phyloP scores from a whole-genome alignment of 2,113 vertebrate species.

The Tragelaphus scriptus region DNA sequence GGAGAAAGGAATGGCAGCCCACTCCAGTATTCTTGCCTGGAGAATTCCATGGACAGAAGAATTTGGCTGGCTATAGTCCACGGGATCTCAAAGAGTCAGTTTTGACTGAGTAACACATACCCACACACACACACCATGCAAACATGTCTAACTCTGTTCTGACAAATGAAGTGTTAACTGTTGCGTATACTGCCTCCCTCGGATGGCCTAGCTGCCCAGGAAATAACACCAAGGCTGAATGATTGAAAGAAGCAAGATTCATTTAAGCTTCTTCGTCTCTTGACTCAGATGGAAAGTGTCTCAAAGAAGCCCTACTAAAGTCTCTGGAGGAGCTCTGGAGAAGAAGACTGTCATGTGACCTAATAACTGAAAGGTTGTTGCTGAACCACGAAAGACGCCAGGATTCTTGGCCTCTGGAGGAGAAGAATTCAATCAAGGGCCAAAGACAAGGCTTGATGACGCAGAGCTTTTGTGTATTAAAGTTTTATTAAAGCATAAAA shows the following conservation, averaged over 20 bases:
- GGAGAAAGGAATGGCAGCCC: background rate
- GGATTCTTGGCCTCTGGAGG: background rate
- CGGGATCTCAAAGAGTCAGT: background rate
- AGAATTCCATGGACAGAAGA: background rate
- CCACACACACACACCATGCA: background rate
- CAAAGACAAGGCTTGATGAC: background rate
- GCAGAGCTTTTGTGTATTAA: background rate
- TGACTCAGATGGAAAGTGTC: background rate
- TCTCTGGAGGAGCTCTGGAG: background rate
- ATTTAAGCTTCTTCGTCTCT: background rate
- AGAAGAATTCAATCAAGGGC: background rate
- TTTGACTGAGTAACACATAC: background rate
- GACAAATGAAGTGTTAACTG: background rate
- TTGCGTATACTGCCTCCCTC: background rate
- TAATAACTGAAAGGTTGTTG: background rate
- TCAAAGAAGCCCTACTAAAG: background rate
- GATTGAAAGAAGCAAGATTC: background rate
- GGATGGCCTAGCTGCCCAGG: background rate
- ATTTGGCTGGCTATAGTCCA: background rate
- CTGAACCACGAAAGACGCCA: background rate
- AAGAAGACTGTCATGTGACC: background rate
- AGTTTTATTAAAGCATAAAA: background rate
- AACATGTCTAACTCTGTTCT: background rate
- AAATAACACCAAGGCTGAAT: background rate
- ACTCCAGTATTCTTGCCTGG: background rate